A percentile compares a stretch with the other conserved stretches of the same genome.
phyloP scores from a whole-genome alignment of 2,113 vertebrate genomes.

The Prochilodus magdalenae region DNA sequence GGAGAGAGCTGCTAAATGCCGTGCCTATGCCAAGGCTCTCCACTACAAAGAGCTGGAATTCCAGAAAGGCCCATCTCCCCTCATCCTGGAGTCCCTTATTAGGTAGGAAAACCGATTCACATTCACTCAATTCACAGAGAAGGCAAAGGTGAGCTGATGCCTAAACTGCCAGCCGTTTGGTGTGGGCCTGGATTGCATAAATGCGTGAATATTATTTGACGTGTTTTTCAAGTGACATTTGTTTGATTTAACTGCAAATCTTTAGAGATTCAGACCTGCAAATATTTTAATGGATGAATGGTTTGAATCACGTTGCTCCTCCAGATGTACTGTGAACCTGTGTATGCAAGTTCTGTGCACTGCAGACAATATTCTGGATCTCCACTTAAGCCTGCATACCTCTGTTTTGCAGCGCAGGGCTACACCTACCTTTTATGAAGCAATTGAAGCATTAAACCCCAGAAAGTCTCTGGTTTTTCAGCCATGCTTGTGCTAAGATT shows the following conservation, averaged over 20 bases:
- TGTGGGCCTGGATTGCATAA: neutral
- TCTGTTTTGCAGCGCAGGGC: neutral
- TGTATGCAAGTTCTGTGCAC: no score
- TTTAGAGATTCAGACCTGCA: neutral
- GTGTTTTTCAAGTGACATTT: no score
- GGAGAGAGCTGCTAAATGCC: slow-evolving; percentile 94
- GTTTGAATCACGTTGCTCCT: no score
- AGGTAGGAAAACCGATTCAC: slow-evolving; percentile 81
- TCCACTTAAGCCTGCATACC: neutral
- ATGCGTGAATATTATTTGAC: neutral
- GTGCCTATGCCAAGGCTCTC: slow-evolving; percentile 95
- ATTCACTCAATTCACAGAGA: neutral
- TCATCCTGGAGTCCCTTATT: slow-evolving; percentile 97
- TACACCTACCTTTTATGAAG: neutral
- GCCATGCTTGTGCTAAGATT: slow-evolving; percentile 9
- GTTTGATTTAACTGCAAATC: no score
- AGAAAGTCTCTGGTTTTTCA: slow-evolving; percentile 6
- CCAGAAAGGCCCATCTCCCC: slow-evolving; percentile 92
- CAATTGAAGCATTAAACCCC: neutral
- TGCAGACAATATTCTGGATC: no score
- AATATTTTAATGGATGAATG: neutral
- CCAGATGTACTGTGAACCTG: no score
- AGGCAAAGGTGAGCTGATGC: neutral
- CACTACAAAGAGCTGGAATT: slow-evolving; percentile 99
- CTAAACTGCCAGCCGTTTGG: neutral